Evolutionary conservation across 2,113 vertebrate species (phyloP), one percentile per base, ranked within the genome.

Genomic region (Falcunculus frontatus): DNA sequence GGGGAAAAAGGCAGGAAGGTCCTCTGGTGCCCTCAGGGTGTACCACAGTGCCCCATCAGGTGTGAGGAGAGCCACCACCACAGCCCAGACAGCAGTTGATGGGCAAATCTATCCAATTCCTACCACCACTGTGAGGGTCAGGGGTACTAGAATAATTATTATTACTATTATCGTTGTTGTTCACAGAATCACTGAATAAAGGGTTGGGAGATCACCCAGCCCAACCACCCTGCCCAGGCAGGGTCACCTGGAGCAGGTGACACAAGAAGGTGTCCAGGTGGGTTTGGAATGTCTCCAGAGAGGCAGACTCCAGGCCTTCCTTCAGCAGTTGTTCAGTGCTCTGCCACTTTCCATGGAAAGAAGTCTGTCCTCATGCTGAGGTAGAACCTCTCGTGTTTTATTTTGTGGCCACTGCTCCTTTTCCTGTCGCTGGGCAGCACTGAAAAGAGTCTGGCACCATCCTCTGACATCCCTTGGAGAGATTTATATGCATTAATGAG

Each of bases 31-130:
- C 13, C 22, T 27, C 27, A 41, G 59, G 16, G 29, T 29, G 41
- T 59, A 39, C 14, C 12, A 6, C 41, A 29, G 12, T 29, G 49
- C 29, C 27, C 41, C 12, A 25, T 30, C 23, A n/a, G 27, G 46
- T 2, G 1, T 19, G 41, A 37, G 44, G 18, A 16, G 44, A 9
- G 22, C 4, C 8, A 1, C 76, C 42, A 12, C 7, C 5, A 0
- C 33, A 26, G 57, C 4, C 33, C 13, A 11, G 16, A 1, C 7
- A 1, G 23, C 39, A 18, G 35, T 7, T 7, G 10, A 1, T 4
- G 8, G 10, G 73, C 44, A 30, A 13, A 26, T 3, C 32, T 27
- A 6, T 25, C 16, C 13, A 1, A 0, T 46, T 72, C 15, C 25
- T 44, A 4, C 16, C 9, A 21, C 6, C 33, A 1, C 32, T 16